Base-by-base conservation (phyloP, 2,113 vertebrate species). In the Ascaphus truei region DNA sequence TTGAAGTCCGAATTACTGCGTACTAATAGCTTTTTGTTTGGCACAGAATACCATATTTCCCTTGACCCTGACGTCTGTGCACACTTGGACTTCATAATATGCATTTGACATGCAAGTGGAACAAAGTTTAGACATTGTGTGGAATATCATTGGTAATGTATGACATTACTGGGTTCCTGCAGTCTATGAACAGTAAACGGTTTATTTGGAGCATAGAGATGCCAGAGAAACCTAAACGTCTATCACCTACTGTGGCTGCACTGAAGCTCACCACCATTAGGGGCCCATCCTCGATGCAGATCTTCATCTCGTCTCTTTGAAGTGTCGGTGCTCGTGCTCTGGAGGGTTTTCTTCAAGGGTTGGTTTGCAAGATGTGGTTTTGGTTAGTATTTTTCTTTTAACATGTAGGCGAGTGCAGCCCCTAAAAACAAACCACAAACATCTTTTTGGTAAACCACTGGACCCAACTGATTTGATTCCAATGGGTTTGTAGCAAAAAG, bases 41-140 rank as follows among this genome's bases (percentile, higher is more conserved):
- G 65, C 52, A 13, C 29, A 36, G 20, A 68, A 68, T 58, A 39
- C 30, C 31, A 31, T 47, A 68, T 58, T 68, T 58, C 27, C 53
- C 47, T 57, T 68, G 53, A 57, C 65, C 65, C 58, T 68, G 52
- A 57, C 65, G 48, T 52, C 65, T 57, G 52, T 13, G 65, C 65
- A 68, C 65, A 48, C 27, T 57, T 68, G 64, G 64, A 45, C 51
- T 68, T 68, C 51, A 64, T 64, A 64, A 53, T 64, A 64, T 55
- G 56, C 25, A 57, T 57, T 56, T 67, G 47, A 67, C 56, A 56
- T 67, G 37, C 31, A 37, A 67, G 51, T 56, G 64, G 51, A 67
- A 67, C 51, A 57, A 57, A 67, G 64, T 67, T 55, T 30, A 56
- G 45, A 16, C 51, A n/a, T 45, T 26, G 65, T 68, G 53, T 25